phyloP scores from a whole-genome alignment of 2,797 vertebrate species.

The Danio albolineatus region DNA sequence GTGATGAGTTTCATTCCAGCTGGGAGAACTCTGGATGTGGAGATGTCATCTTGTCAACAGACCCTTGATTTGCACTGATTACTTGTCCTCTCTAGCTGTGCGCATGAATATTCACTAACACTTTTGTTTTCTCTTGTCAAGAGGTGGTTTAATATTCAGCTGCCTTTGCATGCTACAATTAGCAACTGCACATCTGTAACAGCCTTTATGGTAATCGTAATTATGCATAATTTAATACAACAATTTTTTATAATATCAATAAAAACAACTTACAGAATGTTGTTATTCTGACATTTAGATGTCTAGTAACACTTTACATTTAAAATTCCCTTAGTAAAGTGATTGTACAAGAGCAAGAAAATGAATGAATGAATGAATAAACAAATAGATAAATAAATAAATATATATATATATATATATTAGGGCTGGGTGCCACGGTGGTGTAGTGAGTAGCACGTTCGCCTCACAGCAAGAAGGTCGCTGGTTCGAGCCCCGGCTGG shows the following conservation, averaged over 20 bases:
- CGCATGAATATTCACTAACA: conserved; percentile 60
- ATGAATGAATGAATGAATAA: too few relatives aligned
- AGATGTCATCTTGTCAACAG: conserved; percentile 14
- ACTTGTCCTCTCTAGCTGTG: conserved; percentile 63
- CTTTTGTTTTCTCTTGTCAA: conserved; percentile 49
- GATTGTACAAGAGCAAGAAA: too few relatives aligned
- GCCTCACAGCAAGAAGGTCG: too few relatives aligned
- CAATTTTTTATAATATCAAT: too few relatives aligned
- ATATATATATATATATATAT: too few relatives aligned
- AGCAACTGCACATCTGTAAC: background rate
- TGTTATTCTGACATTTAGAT: too few relatives aligned
- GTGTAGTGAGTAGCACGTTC: too few relatives aligned
- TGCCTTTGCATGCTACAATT: conserved; percentile 60
- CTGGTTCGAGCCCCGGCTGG: too few relatives aligned
- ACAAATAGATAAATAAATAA: too few relatives aligned
- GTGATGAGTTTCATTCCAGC: conserved; percentile 24
- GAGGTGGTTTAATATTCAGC: conserved; percentile 56
- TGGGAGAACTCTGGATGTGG: background rate
- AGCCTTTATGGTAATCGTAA: background rate
- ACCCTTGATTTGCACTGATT: conserved; percentile 51
- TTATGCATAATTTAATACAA: background rate
- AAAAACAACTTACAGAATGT: background rate
- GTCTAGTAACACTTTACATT: too few relatives aligned
- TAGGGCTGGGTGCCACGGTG: too few relatives aligned
- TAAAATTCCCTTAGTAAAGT: too few relatives aligned